A percentile compares a stretch with the other conserved stretches of the same genome.
Conservation (phyloP, 2,888 invertebrate species). For the Synanthedon formicaeformis region DNA sequence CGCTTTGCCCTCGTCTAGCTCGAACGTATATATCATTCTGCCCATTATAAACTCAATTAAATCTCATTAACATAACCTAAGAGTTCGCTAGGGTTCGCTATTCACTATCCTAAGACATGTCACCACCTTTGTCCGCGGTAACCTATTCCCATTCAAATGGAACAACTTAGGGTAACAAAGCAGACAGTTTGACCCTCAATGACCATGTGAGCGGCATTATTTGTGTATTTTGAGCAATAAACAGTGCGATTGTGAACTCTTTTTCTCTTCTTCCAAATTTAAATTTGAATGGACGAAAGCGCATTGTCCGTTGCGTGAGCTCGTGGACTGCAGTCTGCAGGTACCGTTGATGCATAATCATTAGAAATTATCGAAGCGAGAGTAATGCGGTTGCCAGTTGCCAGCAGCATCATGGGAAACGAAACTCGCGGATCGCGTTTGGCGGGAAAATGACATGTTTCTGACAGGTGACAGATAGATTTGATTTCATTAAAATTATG, state of each 20-base stretch:
- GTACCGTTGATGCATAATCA: conserved; percentile 62
- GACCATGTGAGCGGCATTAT: conserved; percentile 51
- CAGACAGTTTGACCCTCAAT: conserved; percentile 62
- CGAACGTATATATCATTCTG: conserved; percentile 46
- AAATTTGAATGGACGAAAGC: conserved; percentile 60
- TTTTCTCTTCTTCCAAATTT: conserved; percentile 41
- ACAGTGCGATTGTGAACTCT: conserved; percentile 62
- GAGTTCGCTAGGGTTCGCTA: conserved; percentile 33
- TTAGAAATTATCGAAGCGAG: conserved; percentile 54
- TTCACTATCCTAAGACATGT: conserved; percentile 49
- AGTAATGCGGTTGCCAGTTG: conserved; percentile 27
- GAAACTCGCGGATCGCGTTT: conserved; percentile 31
- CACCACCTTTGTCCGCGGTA: conserved; percentile 65
- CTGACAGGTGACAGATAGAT: conserved; percentile 26
- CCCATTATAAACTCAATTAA: conserved; percentile 70
- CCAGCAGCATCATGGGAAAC: conserved; percentile 45
- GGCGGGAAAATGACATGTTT: conserved; percentile 46
- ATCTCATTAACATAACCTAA: conserved; percentile 64
- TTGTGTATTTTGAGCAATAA: conserved; percentile 71
- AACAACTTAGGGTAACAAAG: conserved; percentile 62
- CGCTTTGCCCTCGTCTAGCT: conserved; percentile 19
- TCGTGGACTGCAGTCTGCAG: conserved; percentile 62
- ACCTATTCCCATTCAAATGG: conserved; percentile 52
- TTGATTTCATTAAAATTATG: background rate
- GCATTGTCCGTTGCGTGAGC: conserved; percentile 68